These are phyloP conservation scores for Bombus fervidus DNA, from an alignment of 1,140 invertebrate species.

Conservation along the genomic window DNA sequence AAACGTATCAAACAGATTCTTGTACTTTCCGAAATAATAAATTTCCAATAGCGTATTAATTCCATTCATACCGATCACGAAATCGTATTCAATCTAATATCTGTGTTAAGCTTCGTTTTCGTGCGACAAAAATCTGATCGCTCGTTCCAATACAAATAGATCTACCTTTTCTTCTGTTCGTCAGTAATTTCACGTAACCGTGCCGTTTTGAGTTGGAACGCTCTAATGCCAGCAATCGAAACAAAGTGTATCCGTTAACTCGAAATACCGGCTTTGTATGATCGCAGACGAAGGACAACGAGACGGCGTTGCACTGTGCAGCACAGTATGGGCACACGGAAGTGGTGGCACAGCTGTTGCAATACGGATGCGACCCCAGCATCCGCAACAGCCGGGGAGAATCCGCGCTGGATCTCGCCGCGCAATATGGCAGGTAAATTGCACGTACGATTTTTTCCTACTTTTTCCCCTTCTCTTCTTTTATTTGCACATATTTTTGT, in stretches of 20 bases:
- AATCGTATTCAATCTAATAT: neutral
- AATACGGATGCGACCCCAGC: slow-evolving; percentile 94
- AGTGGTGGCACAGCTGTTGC: slow-evolving; percentile 93
- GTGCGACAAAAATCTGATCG: neutral
- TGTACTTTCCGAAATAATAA: neutral
- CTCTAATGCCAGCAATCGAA: neutral
- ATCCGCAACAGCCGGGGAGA: slow-evolving; percentile 94
- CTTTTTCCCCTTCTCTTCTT: neutral
- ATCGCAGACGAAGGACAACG: slow-evolving; percentile 94
- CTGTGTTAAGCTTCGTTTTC: neutral
- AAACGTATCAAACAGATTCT: neutral
- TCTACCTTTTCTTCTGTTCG: neutral
- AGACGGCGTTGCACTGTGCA: slow-evolving; percentile 96
- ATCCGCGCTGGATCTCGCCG: slow-evolving; percentile 96
- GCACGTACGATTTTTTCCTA: slow-evolving; percentile 8
- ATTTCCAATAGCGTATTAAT: neutral
- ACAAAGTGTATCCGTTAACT: slow-evolving; percentile 23
- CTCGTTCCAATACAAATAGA: neutral
- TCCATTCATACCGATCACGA: neutral
- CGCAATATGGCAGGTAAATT: slow-evolving; percentile 92
- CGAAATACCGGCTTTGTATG: slow-evolving; percentile 56
- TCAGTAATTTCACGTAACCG: neutral
- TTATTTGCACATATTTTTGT: no score
- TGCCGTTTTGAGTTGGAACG: no score
- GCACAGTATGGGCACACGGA: slow-evolving; percentile 96